A percentile compares a stretch with the other conserved stretches of the same genome.
Conservation (phyloP, 2,888 invertebrate species). For the Heterodera filipjevi region DNA sequence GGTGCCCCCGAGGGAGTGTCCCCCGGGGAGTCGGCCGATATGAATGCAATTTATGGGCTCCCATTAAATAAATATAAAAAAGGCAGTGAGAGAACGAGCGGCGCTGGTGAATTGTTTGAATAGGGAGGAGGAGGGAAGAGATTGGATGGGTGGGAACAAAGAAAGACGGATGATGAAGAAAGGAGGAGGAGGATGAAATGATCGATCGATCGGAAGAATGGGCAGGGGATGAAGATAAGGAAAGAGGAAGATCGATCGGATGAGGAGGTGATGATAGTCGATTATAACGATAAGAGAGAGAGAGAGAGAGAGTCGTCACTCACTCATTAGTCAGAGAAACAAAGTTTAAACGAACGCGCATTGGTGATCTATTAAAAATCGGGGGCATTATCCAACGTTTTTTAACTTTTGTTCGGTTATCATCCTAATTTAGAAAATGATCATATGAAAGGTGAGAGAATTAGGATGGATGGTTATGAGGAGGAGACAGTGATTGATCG, state of each 20-base stretch:
- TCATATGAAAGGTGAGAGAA: not conserved
- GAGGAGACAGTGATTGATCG: not conserved
- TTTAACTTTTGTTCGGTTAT: not conserved
- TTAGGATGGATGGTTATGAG: not conserved
- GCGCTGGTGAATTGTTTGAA: not conserved
- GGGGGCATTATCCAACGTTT: not conserved
- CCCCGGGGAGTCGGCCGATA: constrained; percentile 10
- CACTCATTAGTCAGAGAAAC: not conserved
- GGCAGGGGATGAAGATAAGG: not conserved
- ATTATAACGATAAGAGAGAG: not conserved
- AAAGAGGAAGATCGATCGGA: not conserved
- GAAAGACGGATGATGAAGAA: not conserved
- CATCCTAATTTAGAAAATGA: not conserved
- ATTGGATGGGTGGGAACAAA: constrained; percentile 1
- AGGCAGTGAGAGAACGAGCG: constrained; percentile 5
- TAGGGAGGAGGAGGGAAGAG: not conserved
- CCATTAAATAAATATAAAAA: constrained; percentile 12
- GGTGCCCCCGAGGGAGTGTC: constrained; percentile 9
- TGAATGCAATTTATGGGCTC: constrained; percentile 12
- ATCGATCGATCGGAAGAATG: constrained; percentile 6
- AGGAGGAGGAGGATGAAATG: not conserved
- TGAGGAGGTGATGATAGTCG: not conserved
- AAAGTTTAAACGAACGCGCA: not conserved
- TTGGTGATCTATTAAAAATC: not conserved
- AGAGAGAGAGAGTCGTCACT: no score